These are phyloP conservation scores for Calameuta idolon DNA, from an alignment of 2,888 invertebrate species.

Conservation along the genomic window DNA sequence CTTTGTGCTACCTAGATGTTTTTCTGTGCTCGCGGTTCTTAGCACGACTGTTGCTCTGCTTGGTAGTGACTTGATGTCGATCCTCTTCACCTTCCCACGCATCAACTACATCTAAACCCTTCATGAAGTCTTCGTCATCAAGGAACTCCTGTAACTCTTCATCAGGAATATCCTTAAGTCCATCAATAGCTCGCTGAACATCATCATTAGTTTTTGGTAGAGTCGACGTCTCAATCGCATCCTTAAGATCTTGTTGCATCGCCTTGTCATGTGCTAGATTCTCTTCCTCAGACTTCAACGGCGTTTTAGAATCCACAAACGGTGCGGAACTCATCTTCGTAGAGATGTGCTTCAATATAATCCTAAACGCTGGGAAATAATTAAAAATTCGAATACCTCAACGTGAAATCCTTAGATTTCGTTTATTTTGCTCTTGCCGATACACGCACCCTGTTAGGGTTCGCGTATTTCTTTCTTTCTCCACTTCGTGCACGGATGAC, in stretches of 20 bases:
- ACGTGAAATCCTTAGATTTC: background rate
- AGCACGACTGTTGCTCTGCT: conserved; percentile 10
- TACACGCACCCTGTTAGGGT: background rate
- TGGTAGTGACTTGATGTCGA: conserved; percentile 19
- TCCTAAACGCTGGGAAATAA: background rate
- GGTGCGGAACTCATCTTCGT: background rate
- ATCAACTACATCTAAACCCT: conserved; percentile 60
- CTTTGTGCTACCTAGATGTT: conserved; percentile 29
- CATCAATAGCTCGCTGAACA: conserved; percentile 55
- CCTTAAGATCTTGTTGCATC: background rate
- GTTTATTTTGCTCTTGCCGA: background rate
- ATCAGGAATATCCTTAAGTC: conserved; percentile 56
- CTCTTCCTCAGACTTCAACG: background rate
- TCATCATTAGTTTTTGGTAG: conserved; percentile 39
- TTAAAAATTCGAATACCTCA: background rate
- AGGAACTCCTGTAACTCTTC: conserved; percentile 58
- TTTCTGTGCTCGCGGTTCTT: conserved; percentile 21
- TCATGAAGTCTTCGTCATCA: conserved; percentile 59
- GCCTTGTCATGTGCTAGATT: background rate
- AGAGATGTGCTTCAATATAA: background rate
- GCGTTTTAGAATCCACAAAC: background rate
- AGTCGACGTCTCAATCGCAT: background rate
- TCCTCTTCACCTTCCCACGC: conserved; percentile 60
- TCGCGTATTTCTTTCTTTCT: background rate
- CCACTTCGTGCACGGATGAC: background rate